Evolutionary conservation across 2,888 invertebrate genomes (phyloP), one percentile per base, ranked within the genome.

Genomic region (Priocnemis perturbator): DNA sequence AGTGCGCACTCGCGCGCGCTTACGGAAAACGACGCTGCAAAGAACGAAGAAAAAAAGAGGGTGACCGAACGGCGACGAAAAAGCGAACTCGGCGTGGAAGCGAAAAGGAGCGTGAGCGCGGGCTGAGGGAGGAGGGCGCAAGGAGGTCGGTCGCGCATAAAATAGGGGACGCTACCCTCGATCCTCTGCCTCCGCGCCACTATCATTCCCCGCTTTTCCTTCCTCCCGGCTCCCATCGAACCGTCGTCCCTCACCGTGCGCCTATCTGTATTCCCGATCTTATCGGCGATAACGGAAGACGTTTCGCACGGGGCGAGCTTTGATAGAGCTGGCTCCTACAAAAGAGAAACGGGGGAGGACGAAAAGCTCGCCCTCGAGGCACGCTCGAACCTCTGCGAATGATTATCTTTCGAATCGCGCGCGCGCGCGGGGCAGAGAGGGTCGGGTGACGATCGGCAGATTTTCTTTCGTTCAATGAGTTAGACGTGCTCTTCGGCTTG

Each of bases 151-250:
- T 56, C 56, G 60, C 70, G 65, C 62, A 57, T 63, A 66, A 64
- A 66, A 67, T 58, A 67, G 70, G 64, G 73, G 70, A 73, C 48
- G 67, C 52, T 57, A 52, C 56, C 63, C 53, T 15, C 53, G 20
- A 3, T 53, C 58, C 56, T 47, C 60, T 11, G 21, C 63, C 14
- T 62, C 37, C 7, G 3, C 7, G 26, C 37, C 1, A 37, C 7
- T 30, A 17, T 26, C 44, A 52, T 23, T 19, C 52, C 19, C n/a
- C 52, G 19, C 19, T 45, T 55, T 55, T 62, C 56, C 55, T 21
- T 55, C 52, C 55, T 15, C 17, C 37, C 30, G 14, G n/a, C 14
- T 37, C 11, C 37, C 37, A 37, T 37, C 37, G 21, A 15, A 14
- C 45, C 62, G 50, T 63, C 60, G 55, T 58, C 55, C 60, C 58